These are phyloP conservation scores for Labrus mixtus DNA, from an alignment of 2,113 vertebrate species.

Conservation along the genomic window DNA sequence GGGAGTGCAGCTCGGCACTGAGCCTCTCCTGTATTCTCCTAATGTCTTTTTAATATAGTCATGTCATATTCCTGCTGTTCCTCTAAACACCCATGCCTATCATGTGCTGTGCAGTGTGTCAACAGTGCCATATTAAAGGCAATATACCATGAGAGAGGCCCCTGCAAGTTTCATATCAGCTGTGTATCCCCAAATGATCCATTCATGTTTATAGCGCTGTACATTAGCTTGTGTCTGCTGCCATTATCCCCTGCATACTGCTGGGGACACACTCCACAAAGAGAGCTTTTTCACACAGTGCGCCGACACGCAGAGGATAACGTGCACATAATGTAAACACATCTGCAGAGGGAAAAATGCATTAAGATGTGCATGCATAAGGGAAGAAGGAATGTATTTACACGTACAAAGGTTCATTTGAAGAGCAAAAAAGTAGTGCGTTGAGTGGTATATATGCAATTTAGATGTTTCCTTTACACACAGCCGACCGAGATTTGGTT, in stretches of 20 bases:
- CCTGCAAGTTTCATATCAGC: slow-evolving; percentile 66
- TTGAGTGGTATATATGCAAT: no score
- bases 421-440: slow-evolving; percentile 27
- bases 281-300: slow-evolving; percentile 27
- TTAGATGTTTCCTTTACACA: slow-evolving; percentile 23
- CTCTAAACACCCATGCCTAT: slow-evolving; percentile 54
- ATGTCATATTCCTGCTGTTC: slow-evolving; percentile 65
- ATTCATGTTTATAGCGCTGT: slow-evolving; percentile 72
- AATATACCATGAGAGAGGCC: slow-evolving; percentile 65
- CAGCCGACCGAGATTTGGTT: slow-evolving; percentile 48
- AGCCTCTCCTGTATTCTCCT: slow-evolving; percentile 53
- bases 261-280: slow-evolving; percentile 51
- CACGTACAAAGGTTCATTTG: slow-evolving; percentile 4
- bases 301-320: slow-evolving; percentile 24
- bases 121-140: slow-evolving; percentile 71
- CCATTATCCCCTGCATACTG: slow-evolving; percentile 61
- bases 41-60: slow-evolving; percentile 71
- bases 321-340: not conserved
- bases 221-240: slow-evolving; percentile 71
- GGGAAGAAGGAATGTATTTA: not conserved
- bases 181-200: slow-evolving; percentile 64
- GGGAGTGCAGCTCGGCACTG: slow-evolving; percentile 24
- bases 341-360: not conserved
- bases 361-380: not conserved
- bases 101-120: slow-evolving; percentile 58